Percentiles rank a stretch among this genome's conserved stretches.
Conservation (phyloP, 1,140 invertebrate species). For the Ooceraea biroi region DNA sequence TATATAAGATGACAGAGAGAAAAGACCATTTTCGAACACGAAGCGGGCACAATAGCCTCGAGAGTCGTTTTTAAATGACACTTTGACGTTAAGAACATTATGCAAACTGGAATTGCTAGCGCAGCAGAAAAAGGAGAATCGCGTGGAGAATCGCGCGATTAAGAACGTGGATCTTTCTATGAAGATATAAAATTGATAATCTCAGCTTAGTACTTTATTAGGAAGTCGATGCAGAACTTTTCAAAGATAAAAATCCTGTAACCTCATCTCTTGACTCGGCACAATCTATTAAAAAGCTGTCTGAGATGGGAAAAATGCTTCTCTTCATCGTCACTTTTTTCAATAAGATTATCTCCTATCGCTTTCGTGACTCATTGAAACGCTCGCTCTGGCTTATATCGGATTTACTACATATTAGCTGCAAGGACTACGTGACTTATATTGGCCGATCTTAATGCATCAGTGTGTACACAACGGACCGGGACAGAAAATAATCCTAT, state of each 20-base stretch:
- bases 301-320: neutral
- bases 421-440: neutral
- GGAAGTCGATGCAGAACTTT: constrained; percentile 34
- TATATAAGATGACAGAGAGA: neutral
- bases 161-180: neutral
- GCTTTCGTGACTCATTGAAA: neutral
- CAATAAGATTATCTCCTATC: neutral
- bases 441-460: neutral
- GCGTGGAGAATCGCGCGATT: neutral
- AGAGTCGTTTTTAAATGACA: neutral
- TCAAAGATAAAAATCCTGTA: constrained; percentile 12
- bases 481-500: neutral
- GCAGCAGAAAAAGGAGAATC: neutral
- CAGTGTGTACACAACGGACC: neutral
- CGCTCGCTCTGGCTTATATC: neutral
- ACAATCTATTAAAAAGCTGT: constrained; percentile 20
- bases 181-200: neutral
- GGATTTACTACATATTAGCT: neutral
- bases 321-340: neutral
- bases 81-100: neutral
- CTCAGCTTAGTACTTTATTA: constrained; percentile 3
- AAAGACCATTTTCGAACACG: neutral
- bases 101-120: neutral
- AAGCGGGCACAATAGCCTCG: neutral
- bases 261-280: constrained; percentile 12